phyloP scores from a whole-genome alignment of 2,888 invertebrate species.

The Cheilosia urbana region DNA sequence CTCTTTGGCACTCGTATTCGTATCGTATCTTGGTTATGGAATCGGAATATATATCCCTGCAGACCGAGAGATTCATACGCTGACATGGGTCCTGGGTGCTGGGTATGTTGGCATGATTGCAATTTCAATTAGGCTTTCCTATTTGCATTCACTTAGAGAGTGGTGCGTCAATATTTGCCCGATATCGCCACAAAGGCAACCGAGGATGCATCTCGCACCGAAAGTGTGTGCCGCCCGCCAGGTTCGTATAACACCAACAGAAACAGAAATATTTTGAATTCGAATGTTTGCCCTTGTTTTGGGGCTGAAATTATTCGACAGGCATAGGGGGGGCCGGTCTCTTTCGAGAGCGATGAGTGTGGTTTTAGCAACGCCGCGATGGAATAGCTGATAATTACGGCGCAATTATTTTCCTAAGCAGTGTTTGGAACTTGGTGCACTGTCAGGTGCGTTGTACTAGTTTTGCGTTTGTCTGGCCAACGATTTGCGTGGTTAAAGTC shows the following conservation, averaged over 20 bases:
- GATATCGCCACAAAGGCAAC: slow-evolving; percentile 66
- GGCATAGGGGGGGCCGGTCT: neutral
- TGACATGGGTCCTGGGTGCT: slow-evolving; percentile 44
- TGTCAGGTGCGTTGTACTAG: slow-evolving; percentile 1
- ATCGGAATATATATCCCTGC: slow-evolving; percentile 8
- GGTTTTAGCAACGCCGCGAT: slow-evolving; percentile 15
- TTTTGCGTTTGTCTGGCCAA: slow-evolving; percentile 31
- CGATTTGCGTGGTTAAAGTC: neutral
- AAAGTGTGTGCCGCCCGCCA: slow-evolving; percentile 7
- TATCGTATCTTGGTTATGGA: neutral
- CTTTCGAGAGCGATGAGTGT: slow-evolving; percentile 30
- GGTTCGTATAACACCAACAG: slow-evolving; percentile 27
- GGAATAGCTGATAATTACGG: slow-evolving; percentile 45
- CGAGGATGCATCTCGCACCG: slow-evolving; percentile 29
- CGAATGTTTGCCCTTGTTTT: slow-evolving; percentile 54
- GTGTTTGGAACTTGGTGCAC: neutral
- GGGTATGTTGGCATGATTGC: slow-evolving; percentile 52
- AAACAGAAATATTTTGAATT: slow-evolving; percentile 54
- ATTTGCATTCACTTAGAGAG: slow-evolving; percentile 75
- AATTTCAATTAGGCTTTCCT: slow-evolving; percentile 76
- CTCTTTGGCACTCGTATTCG: neutral
- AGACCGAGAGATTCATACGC: slow-evolving; percentile 77
- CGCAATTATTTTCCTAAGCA: slow-evolving; percentile 42
- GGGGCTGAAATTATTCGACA: neutral
- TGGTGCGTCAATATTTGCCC: slow-evolving; percentile 68